These are phyloP conservation scores for Eumaeus atala DNA, from an alignment of 1,140 invertebrate species.

Conservation along the genomic window DNA sequence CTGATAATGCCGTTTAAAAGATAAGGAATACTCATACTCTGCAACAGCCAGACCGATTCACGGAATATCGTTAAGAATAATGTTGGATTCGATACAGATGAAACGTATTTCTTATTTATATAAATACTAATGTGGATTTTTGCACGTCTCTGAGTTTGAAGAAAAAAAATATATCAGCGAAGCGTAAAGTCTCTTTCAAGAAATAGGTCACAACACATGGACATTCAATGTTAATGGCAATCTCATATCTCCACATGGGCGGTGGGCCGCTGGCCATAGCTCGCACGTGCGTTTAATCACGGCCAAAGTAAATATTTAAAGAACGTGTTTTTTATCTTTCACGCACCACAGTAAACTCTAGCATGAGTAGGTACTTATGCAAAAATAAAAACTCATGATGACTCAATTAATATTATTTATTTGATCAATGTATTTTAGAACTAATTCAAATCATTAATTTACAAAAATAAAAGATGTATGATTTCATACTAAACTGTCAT, in stretches of 20 bases:
- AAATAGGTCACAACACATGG: constrained; percentile 32
- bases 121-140: not conserved
- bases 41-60: too few relatives aligned
- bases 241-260: constrained; percentile 31
- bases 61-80: too few relatives aligned
- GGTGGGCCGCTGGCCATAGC: constrained; percentile 32
- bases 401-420: too few relatives aligned
- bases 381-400: not conserved
- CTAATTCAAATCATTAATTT: too few relatives aligned
- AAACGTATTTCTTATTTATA: too few relatives aligned
- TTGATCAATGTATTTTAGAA: too few relatives aligned
- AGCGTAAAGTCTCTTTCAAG: constrained; percentile 6
- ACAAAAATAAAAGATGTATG: too few relatives aligned
- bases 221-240: constrained; percentile 25
- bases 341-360: not conserved
- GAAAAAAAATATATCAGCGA: not conserved
- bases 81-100: too few relatives aligned
- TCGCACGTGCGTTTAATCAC: constrained; percentile 62
- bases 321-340: constrained; percentile 26
- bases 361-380: constrained; percentile 1
- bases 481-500: too few relatives aligned
- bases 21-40: too few relatives aligned
- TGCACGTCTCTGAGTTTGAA: constrained; percentile 14
- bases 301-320: constrained; percentile 25
- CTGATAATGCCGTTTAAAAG: too few relatives aligned